Percentiles rank a stretch among this genome's conserved stretches.
These are phyloP conservation scores for Branchipolynoe longqiensis DNA, from an alignment of 2,888 invertebrate species.

Conservation along the genomic window DNA sequence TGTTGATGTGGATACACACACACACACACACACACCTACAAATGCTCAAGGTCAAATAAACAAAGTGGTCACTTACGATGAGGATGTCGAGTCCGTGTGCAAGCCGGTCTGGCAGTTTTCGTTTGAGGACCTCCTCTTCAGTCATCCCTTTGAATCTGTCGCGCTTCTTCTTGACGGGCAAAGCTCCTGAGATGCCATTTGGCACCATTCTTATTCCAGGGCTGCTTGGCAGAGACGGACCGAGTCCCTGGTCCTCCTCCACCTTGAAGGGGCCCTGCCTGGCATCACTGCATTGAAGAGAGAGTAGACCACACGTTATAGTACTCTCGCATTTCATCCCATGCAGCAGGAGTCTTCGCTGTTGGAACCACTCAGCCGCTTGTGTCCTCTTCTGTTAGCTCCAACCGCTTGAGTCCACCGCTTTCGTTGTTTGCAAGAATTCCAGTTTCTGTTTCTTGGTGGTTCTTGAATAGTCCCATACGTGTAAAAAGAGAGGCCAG, in stretches of 20 bases:
- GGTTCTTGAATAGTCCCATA: too few species aligned
- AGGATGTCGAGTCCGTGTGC: slow-evolving; percentile 97
- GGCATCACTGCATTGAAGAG: background rate
- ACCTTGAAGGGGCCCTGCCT: background rate
- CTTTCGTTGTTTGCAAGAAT: too few species aligned
- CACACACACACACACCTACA: too few species aligned
- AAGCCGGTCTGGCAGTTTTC: slow-evolving; percentile 96
- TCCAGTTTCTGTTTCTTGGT: too few species aligned
- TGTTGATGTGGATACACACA: too few species aligned
- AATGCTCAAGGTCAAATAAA: too few species aligned
- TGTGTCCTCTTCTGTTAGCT: background rate
- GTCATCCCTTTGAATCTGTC: slow-evolving; percentile 85
- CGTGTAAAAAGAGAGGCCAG: too few species aligned
- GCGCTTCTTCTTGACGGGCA: slow-evolving; percentile 70
- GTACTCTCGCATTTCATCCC: too few species aligned
- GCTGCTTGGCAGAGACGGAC: too few species aligned
- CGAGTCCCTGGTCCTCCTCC: too few species aligned
- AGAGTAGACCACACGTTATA: background rate
- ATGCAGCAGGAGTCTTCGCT: background rate
- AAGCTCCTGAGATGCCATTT: background rate
- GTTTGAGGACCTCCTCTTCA: slow-evolving; percentile 96
- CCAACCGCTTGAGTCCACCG: too few species aligned
- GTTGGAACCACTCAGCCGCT: background rate
- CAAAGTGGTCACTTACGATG: slow-evolving; percentile 98
- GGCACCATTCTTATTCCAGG: too few species aligned